Evolutionary conservation across 2,113 vertebrate species (phyloP).

Genomic region (Oreochromis spilurus): DNA sequence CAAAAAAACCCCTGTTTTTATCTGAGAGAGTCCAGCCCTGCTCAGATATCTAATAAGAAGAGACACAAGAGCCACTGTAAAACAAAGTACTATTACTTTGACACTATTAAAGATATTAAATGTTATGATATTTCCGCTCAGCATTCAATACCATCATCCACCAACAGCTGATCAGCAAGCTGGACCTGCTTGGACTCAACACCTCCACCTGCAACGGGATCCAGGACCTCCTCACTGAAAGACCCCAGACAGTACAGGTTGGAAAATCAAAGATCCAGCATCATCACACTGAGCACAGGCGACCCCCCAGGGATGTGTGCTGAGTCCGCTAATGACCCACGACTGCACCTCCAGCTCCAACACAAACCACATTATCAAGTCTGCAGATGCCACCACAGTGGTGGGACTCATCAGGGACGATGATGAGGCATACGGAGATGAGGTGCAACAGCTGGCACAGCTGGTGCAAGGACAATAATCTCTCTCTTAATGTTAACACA

Average conservation of each 20-base stretch:
- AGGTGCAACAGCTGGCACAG: no score
- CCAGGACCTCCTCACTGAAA: not conserved
- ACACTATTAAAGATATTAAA: not conserved
- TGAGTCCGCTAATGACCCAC: not conserved
- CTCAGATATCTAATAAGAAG: not conserved
- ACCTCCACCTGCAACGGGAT: not conserved
- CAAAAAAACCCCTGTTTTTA: rapidly evolving
- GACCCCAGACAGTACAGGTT: not conserved
- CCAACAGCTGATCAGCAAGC: not conserved
- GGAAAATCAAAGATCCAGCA: not conserved
- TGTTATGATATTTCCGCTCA: not conserved
- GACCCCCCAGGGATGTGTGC: not conserved
- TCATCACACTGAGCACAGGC: not conserved
- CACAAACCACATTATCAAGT: not conserved
- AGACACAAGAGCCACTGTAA: not conserved
- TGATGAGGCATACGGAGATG: no score
- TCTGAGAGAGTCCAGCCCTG: not conserved
- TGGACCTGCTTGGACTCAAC: not conserved
- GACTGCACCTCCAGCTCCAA: not conserved
- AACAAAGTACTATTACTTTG: not conserved
- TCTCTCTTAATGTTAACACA: no score
- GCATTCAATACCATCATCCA: not conserved
- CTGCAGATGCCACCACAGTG: not conserved
- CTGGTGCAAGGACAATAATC: no score
- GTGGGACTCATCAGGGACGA: no score